Percentiles rank a stretch among this genome's conserved stretches.
phyloP scores from a whole-genome alignment of 2,797 vertebrate species.

The Esox masquinongy region DNA sequence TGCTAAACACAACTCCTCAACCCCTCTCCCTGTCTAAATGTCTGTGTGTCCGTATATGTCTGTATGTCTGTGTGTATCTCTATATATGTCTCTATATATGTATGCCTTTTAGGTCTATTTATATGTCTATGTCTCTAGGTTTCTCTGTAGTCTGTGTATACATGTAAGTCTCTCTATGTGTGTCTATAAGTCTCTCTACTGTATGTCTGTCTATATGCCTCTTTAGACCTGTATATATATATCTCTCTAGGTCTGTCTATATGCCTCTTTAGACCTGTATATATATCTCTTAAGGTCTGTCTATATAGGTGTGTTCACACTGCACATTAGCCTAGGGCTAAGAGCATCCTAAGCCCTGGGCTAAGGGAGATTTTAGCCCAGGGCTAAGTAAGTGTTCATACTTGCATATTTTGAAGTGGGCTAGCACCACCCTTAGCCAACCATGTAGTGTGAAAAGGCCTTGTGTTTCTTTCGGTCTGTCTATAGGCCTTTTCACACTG shows the following conservation, averaged over 20 bases:
- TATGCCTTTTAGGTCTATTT: not conserved
- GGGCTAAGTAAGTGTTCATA: not conserved
- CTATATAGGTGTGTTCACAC: not conserved
- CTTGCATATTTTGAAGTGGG: not conserved
- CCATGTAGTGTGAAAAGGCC: no score
- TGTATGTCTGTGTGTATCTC: not conserved
- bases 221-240: not conserved
- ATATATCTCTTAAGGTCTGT: not conserved
- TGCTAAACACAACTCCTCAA: not conserved
- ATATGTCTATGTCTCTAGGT: not conserved
- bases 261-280: not conserved
- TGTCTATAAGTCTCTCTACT: not conserved
- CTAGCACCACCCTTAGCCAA: not conserved
- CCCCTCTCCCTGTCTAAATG: no score
- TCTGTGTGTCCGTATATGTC: not conserved
- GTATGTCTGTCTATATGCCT: not conserved
- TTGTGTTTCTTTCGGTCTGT: no score
- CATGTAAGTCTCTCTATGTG: not conserved
- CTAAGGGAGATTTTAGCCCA: no score
- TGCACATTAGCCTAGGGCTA: not conserved
- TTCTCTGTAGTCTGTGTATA: conserved; percentile 3
- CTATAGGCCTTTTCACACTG: no score
- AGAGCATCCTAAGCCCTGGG: no score
- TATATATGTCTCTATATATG: not conserved
- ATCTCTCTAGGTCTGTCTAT: not conserved